Evolutionary conservation across 1,140 invertebrate genomes (phyloP), one percentile per base, ranked within the genome.

Genomic region (Drosophila biarmipes): DNA sequence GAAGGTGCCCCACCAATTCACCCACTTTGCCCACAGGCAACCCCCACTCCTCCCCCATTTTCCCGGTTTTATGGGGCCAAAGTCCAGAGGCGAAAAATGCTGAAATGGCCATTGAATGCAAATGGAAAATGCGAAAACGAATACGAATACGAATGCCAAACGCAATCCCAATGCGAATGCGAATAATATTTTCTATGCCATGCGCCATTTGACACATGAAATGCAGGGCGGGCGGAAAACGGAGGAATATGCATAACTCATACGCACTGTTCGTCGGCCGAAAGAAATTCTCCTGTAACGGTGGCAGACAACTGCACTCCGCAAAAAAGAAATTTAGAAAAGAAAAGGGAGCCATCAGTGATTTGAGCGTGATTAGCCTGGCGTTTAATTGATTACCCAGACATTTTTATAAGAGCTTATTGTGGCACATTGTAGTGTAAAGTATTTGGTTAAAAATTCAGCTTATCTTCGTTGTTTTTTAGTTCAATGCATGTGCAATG

Each of bases 141-240:
- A 29, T 46, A 43, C 56, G 17, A 37, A 29, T 46, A 27, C 38
- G 49, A 62, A 53, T 55, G 49, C 48, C 59, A 66, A 62, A 56
- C 17, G 53, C 58, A 67, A 64, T 57, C 62, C 52, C 49, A 71
- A 71, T 69, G 40, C 66, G 52, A 63, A 56, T 69, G 51, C 31
- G 67, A 72, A 80, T 75, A 78, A 66, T 72, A 80, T 84, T 85
- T 84, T 80, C 81, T 86, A 68, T 73, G 77, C 80, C 67, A 86
- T 80, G 81, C 81, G 54, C 81, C 78, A 85, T 85, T 85, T 85
- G 82, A 75, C 61, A 80, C 54, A 71, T 63, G 78, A 63, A 80
- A 80, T 78, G 78, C 56, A 34, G 21, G 31, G 29, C 14, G 21
- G 48, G 46, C n/a, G 19, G 6, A 6, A 10, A 38, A 19, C n/a